A percentile compares a stretch with the other conserved stretches of the same genome.
phyloP scores from a whole-genome alignment of 1,140 invertebrate genomes.

The Zaprionus camerounensis region DNA sequence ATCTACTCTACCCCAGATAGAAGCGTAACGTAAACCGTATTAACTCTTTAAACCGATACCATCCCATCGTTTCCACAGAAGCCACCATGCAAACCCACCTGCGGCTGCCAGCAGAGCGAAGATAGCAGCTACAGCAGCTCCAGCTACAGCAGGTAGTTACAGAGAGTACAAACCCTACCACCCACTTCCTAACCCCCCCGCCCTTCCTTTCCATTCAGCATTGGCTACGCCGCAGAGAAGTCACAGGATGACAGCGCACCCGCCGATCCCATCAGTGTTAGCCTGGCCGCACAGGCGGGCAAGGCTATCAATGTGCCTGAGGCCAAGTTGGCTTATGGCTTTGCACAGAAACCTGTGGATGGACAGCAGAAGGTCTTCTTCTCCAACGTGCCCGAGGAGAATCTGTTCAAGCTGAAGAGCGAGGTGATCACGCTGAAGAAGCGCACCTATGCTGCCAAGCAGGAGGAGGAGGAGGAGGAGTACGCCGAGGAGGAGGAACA shows the following conservation, averaged over 20 bases:
- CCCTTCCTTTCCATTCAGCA: slow-evolving; percentile 17
- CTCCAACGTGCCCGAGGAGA: slow-evolving; percentile 84
- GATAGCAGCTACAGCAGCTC: slow-evolving; percentile 63
- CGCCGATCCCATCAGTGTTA: slow-evolving; percentile 85
- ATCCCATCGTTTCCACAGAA: slow-evolving; percentile 66
- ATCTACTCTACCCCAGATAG: slow-evolving; percentile 32
- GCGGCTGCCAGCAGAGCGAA: slow-evolving; percentile 47
- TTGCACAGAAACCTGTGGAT: slow-evolving; percentile 79
- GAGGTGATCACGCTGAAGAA: slow-evolving; percentile 84
- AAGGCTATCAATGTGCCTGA: slow-evolving; percentile 80
- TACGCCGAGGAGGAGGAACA: slow-evolving; percentile 62
- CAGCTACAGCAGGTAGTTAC: slow-evolving; percentile 57
- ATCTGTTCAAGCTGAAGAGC: slow-evolving; percentile 83
- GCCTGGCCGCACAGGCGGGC: slow-evolving; percentile 79
- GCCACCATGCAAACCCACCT: slow-evolving; percentile 69
- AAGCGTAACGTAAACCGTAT: slow-evolving; percentile 43
- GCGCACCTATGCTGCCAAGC: slow-evolving; percentile 49
- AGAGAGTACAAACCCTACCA: neutral
- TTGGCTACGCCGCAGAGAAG: slow-evolving; percentile 55
- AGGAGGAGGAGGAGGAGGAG: slow-evolving; percentile 71
- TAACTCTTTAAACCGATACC: slow-evolving; percentile 33
- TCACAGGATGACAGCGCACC: slow-evolving; percentile 59
- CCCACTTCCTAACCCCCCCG: neutral
- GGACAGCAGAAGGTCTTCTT: slow-evolving; percentile 58
- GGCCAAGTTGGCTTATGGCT: slow-evolving; percentile 84